Evolutionary conservation across 2,888 invertebrate species (phyloP), one percentile per base, ranked within the genome.

Genomic region (Augochlorella aurata): DNA sequence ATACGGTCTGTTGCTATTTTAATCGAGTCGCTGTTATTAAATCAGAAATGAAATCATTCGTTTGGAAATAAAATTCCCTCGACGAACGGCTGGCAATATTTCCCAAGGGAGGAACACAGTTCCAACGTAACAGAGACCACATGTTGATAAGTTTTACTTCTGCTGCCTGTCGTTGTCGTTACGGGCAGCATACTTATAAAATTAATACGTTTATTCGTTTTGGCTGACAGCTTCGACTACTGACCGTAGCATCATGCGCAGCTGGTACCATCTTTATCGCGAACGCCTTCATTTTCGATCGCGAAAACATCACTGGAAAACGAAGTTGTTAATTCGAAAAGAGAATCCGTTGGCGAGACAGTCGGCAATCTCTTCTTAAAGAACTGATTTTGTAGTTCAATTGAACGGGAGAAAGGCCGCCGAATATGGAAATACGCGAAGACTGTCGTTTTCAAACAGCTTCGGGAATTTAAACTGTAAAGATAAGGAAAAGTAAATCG

Each of bases 401-500:
- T 73, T 72, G 68, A 76, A 49, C 69, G 73, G 21, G 74, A 65
- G 79, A 70, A 73, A 76, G 71, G 54, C 44, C 68, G 70, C 70
- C 52, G 75, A 49, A 76, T 70, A 79, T 83, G 79, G 63, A 69
- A 66, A 83, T 74, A 70, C 54, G 24, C 8, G 74, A 45, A 38
- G 75, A 79, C 72, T 79, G 76, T 83, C 73, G 76, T 83, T 75
- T 83, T 77, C 74, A 74, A 80, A 77, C 58, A 49, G 72, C 58
- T 72, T 61, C 47, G 67, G 16, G 58, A 66, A 44, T 63, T 66
- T 45, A 72, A 75, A 80, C 71, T 68, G 66, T 70, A 63, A n/a
- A 74, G 84, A 81, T 84, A 80, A 82, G 86, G 83, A 87, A 85
- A 87, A 87, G 85, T 87, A 79, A 87, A 85, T 87, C 81, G 85